Percentiles rank a stretch among this genome's conserved stretches.
phyloP scores from a whole-genome alignment of 2,888 invertebrate species.

The Lycia hirtaria region DNA sequence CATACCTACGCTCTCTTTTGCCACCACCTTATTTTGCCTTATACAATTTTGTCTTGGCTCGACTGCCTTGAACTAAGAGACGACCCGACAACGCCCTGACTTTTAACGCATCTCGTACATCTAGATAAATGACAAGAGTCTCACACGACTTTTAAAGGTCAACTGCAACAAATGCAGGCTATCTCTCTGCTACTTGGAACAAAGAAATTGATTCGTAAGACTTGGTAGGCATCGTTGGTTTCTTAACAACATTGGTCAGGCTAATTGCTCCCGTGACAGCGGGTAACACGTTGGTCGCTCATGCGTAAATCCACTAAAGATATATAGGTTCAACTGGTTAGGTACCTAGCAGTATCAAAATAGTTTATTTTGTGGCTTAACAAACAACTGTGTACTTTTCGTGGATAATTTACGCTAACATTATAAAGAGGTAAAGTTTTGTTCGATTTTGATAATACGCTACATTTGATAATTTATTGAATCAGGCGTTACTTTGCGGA shows the following conservation, averaged over 20 bases:
- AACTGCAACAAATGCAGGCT: slow-evolving; percentile 25
- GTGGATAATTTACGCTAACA: no score
- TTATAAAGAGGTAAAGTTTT: no score
- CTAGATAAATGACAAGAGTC: slow-evolving; percentile 40
- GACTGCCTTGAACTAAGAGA: slow-evolving; percentile 32
- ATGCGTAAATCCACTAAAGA: slow-evolving; percentile 8
- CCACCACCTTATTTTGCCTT: not conserved
- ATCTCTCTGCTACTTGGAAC: slow-evolving; percentile 3
- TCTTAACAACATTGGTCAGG: slow-evolving; percentile 36
- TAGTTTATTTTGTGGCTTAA: not conserved
- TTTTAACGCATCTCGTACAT: slow-evolving; percentile 42
- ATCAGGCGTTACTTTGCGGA: no score
- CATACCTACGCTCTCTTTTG: no score
- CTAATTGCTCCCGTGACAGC: slow-evolving; percentile 36
- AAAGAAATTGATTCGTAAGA: slow-evolving; percentile 2
- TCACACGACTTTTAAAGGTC: slow-evolving; percentile 48
- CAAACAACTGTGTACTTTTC: no score
- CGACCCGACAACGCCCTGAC: slow-evolving; percentile 42
- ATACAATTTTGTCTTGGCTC: not conserved
- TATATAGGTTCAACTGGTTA: not conserved
- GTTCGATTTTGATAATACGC: no score
- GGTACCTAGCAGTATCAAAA: not conserved
- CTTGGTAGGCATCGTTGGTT: not conserved
- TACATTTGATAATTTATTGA: no score
- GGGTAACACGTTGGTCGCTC: slow-evolving; percentile 31